Base-by-base conservation (phyloP, 2,888 invertebrate genomes). In the Chalcis sispes region DNA sequence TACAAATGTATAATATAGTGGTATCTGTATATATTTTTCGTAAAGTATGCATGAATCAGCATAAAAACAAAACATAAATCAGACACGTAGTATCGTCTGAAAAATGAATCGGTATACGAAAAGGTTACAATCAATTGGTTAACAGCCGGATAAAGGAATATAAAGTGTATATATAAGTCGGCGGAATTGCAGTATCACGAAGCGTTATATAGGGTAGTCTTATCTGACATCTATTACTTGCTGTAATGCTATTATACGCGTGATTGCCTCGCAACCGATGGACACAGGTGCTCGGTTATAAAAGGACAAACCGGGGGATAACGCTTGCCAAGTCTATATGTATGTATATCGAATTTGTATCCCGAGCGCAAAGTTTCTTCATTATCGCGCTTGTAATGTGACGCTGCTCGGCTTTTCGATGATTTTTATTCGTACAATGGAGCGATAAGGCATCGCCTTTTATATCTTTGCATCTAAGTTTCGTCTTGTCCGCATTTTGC, bases 171-270 rank as follows among this genome's bases (percentile, higher is more conserved):
- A 42, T 13, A 42, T 42, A 42, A 42, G 42, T 27, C n/a, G 61
- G 27, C 48, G 54, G 56, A 69, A 71, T 50, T 76, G 78, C 76
- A 72, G 52, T 67, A 79, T 77, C 79, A 77, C 59, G 66, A 62
- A 42, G 64, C 59, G 66, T 59, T 78, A 78, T 52, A 46, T n/a
- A 56, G 62, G 69, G 72, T 52, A 58, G 66, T 71, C 71, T 77
- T 77, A 79, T 77, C 79, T 72, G 70, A 61, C 75, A 75, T 75
- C 72, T 77, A 75, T 77, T 75, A 79, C 77, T 79, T 77, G 75
- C n/a, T n/a, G 77, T 75, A 79, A 79, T 42, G 36, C 62, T 70
- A 65, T 73, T 79, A 69, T 61, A 72, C 23, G 62, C 72, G 62
- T 4, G 72, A 76, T 76, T 62, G 72, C 42, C 62, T 70, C 13